A percentile compares a stretch with the other conserved stretches of the same genome.
Evolutionary conservation across 2,113 vertebrate genomes (phyloP).

Genomic region (Callipepla californica): DNA sequence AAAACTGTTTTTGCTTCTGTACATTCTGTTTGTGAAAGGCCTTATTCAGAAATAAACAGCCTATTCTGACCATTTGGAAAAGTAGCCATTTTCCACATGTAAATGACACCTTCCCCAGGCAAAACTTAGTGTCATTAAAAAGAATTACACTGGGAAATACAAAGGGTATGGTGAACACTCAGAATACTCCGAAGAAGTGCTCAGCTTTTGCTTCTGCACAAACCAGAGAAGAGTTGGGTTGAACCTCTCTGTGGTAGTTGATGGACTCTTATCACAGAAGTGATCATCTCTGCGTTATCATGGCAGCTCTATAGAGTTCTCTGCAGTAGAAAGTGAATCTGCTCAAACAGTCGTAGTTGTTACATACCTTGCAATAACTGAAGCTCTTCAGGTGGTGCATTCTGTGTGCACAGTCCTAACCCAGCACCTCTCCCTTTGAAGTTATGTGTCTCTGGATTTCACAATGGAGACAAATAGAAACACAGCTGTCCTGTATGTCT

Average conservation of each 20-base stretch:
- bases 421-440: neutral
- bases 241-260: neutral
- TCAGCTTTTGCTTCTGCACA: neutral
- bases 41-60: neutral
- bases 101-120: neutral
- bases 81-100: neutral
- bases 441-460: neutral
- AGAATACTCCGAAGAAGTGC: neutral
- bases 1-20: neutral
- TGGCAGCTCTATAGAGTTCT: neutral
- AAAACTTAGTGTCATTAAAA: neutral
- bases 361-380: neutral
- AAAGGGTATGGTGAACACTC: neutral
- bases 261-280: neutral
- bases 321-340: neutral
- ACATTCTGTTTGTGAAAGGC: neutral
- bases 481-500: neutral
- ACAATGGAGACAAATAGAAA: neutral
- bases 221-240: neutral
- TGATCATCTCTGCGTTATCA: neutral
- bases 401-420: neutral
- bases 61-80: neutral
- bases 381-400: neutral
- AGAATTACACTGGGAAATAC: neutral
- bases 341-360: neutral